Evolutionary conservation across 2,888 invertebrate genomes (phyloP).

Genomic region (Diaphora mendica): DNA sequence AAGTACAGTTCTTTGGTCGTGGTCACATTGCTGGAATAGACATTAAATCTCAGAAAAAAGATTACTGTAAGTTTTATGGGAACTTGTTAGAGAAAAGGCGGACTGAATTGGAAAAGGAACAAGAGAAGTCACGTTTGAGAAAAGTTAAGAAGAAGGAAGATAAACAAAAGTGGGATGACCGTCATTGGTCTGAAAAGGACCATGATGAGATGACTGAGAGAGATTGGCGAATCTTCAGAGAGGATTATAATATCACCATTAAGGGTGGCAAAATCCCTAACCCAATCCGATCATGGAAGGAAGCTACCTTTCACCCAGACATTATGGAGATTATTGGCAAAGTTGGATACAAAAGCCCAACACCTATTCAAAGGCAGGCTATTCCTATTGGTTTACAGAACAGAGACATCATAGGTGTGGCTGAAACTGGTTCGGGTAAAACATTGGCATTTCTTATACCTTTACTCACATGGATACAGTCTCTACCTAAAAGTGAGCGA

Average conservation of each 20-base stretch:
- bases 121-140: slow-evolving; percentile 96
- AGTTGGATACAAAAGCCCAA: slow-evolving; percentile 99
- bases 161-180: slow-evolving; percentile 99
- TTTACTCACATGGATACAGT: slow-evolving; percentile 98
- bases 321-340: slow-evolving; percentile 97
- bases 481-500: slow-evolving; percentile 97
- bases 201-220: slow-evolving; percentile 98
- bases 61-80: slow-evolving; percentile 98
- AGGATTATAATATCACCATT: slow-evolving; percentile 99
- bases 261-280: slow-evolving; percentile 99
- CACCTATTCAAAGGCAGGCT: slow-evolving; percentile 99
- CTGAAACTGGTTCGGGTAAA: slow-evolving; percentile 99
- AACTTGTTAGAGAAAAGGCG: slow-evolving; percentile 97
- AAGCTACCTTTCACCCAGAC: slow-evolving; percentile 95
- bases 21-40: slow-evolving; percentile 99
- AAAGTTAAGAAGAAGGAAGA: slow-evolving; percentile 98
- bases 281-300: slow-evolving; percentile 98
- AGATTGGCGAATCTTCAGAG: slow-evolving; percentile 99
- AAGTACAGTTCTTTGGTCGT: slow-evolving; percentile 98
- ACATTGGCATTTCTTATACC: slow-evolving; percentile 99
- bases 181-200: slow-evolving; percentile 99
- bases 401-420: slow-evolving; percentile 99
- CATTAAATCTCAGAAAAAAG: slow-evolving; percentile 97
- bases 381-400: slow-evolving; percentile 99
- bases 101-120: slow-evolving; percentile 98